Evolutionary conservation across 2,797 vertebrate genomes (phyloP).

Genomic region (Pseudomugil tenellus): DNA sequence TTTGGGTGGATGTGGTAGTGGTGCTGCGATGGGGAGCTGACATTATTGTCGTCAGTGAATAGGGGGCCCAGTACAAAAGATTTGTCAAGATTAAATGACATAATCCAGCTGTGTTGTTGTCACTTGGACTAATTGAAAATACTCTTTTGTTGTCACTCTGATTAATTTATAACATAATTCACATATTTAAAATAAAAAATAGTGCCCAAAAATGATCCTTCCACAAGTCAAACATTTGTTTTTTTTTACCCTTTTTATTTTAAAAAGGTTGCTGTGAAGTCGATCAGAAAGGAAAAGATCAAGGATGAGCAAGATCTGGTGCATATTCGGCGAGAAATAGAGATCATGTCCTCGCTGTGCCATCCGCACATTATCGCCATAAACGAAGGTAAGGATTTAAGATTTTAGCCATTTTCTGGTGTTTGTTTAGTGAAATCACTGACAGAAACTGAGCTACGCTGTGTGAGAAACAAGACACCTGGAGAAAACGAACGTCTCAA

Average conservation of each 20-base stretch:
- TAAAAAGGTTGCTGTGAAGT: slow-evolving; percentile 98
- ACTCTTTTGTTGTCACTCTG: too few relatives aligned
- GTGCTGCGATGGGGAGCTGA: too few relatives aligned
- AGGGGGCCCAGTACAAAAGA: too few relatives aligned
- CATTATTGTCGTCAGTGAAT: too few relatives aligned
- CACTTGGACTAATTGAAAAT: too few relatives aligned
- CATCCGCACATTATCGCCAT: slow-evolving; percentile 96
- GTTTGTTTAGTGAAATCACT: background rate
- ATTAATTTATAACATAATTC: too few relatives aligned
- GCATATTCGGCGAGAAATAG: slow-evolving; percentile 95
- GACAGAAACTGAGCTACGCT: background rate
- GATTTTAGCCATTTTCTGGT: background rate
- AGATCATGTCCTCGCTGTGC: slow-evolving; percentile 97
- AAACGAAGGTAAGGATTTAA: slow-evolving; percentile 88
- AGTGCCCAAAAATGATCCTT: too few relatives aligned
- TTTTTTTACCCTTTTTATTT: background rate
- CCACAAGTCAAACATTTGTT: background rate
- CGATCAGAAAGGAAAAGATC: slow-evolving; percentile 95
- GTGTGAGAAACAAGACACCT: slow-evolving; percentile 37
- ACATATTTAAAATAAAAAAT: too few relatives aligned
- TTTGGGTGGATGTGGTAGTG: too few relatives aligned
- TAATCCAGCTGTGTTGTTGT: too few relatives aligned
- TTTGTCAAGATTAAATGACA: too few relatives aligned
- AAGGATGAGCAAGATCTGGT: slow-evolving; percentile 94
- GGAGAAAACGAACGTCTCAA: slow-evolving; percentile 12